A percentile compares a stretch with the other conserved stretches of the same genome.
These are phyloP conservation scores for Drosophila dives DNA, from an alignment of 2,888 invertebrate species.

Conservation along the genomic window DNA sequence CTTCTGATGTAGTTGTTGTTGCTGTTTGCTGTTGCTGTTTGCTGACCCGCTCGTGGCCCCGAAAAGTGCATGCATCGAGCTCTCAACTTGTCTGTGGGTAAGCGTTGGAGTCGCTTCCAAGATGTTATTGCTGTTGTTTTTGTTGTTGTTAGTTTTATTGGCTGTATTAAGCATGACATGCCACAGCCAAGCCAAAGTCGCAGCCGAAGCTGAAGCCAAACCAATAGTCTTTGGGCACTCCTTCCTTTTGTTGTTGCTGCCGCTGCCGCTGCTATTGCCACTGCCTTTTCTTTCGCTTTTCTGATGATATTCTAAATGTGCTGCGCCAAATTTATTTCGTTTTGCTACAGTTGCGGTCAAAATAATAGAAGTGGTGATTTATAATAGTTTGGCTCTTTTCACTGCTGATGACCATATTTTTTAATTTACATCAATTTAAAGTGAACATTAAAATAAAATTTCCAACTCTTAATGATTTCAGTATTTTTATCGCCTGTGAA, in stretches of 20 bases:
- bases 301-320: constrained; percentile 83
- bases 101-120: constrained; percentile 72
- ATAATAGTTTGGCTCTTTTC: background rate
- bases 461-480: background rate
- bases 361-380: background rate
- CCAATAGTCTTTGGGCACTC: constrained; percentile 74
- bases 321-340: constrained; percentile 79
- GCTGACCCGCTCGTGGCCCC: constrained; percentile 82
- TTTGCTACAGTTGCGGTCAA: constrained; percentile 52
- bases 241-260: constrained; percentile 65
- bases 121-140: constrained; percentile 47
- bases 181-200: constrained; percentile 64
- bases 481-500: background rate
- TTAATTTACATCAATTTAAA: background rate
- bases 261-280: constrained; percentile 15
- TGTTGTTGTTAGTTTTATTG: constrained; percentile 67
- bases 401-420: background rate
- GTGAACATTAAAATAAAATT: background rate
- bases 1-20: constrained; percentile 47
- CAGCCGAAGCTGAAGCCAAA: constrained; percentile 50
- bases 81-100: constrained; percentile 49
- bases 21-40: constrained; percentile 49
- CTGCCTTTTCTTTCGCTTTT: constrained; percentile 39
- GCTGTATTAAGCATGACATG: constrained; percentile 81
- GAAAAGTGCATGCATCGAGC: constrained; percentile 71